Evolutionary conservation across 2,888 invertebrate species (phyloP), one percentile per base, ranked within the genome.

Genomic region (Clepsis dumicolana): DNA sequence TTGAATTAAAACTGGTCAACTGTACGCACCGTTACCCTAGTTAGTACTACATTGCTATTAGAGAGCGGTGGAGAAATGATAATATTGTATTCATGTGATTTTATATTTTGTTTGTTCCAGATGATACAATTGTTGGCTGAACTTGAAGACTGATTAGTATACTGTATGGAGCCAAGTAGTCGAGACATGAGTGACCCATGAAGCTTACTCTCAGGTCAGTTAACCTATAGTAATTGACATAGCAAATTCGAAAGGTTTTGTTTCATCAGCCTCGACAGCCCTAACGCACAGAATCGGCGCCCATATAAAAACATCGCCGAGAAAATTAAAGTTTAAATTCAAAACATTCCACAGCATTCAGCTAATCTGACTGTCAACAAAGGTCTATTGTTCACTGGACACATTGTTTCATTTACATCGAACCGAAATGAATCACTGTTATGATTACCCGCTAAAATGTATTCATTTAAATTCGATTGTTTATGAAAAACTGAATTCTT

Each of bases 291-390:
- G 72, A 72, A 74, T 72, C 70, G 76, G 82, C 80, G 83, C 79
- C 80, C 82, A 83, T 85, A 84, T 89, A 79, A 81, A 88, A 91
- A 91, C 91, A 91, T 89, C 88, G 85, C 84, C 88, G 89, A 84
- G 89, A 90, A 89, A 83, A 88, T 87, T 90, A 79, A 77, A 80
- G 79, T 76, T 78, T 85, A 85, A 88, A 88, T 87, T 88, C 88
- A 91, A 90, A 93, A 93, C 92, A 93, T 89, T 88, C 88, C 85
- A 86, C 87, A 87, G 88, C 85, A 91, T 92, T 92, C 91, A 91
- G 92, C 92, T 93, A 92, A 93, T 93, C 91, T 90, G 83, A 85
- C 78, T 85, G 87, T 88, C 90, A 90, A 93, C 91, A 93, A 92
- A 90, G 84, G 90, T 88, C 90, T 88, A 93, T 93, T 93, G 93